Evolutionary conservation across 2,113 vertebrate species (phyloP).

Genomic region (Mugil cephalus): DNA sequence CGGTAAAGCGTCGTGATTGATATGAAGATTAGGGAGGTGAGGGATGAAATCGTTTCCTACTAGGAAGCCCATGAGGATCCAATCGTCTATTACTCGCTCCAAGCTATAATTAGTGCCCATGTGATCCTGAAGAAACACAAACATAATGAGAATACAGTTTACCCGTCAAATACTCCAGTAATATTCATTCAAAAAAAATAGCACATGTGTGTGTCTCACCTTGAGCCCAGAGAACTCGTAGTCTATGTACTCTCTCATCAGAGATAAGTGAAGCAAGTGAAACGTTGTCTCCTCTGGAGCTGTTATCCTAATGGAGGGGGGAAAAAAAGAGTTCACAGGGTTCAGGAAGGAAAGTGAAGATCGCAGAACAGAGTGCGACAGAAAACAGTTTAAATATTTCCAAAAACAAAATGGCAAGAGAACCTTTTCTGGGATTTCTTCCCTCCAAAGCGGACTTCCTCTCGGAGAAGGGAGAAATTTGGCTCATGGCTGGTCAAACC

Average conservation of each 20-base stretch:
- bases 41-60: slow-evolving; percentile 99
- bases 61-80: slow-evolving; percentile 99
- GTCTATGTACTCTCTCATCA: slow-evolving; percentile 99
- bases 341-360: neutral
- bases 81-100: slow-evolving; percentile 98
- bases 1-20: slow-evolving; percentile 96
- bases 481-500: slow-evolving; percentile 98
- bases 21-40: slow-evolving; percentile 98
- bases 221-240: slow-evolving; percentile 95
- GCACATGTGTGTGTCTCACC: slow-evolving; percentile 82
- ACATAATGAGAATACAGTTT: neutral
- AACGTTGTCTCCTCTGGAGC: slow-evolving; percentile 99
- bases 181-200: neutral
- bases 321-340: neutral
- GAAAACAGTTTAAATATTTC: accelerated
- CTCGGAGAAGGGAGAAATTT: slow-evolving; percentile 97
- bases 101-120: slow-evolving; percentile 92
- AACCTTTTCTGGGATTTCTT: slow-evolving; percentile 97
- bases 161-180: no score
- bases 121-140: slow-evolving; percentile 82
- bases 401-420: neutral
- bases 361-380: neutral
- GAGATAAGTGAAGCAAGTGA: slow-evolving; percentile 96
- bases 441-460: slow-evolving; percentile 98
- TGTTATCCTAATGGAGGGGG: slow-evolving; percentile 88